Conservation (phyloP, 2,888 invertebrate genomes). For the Baronia brevicornis region DNA sequence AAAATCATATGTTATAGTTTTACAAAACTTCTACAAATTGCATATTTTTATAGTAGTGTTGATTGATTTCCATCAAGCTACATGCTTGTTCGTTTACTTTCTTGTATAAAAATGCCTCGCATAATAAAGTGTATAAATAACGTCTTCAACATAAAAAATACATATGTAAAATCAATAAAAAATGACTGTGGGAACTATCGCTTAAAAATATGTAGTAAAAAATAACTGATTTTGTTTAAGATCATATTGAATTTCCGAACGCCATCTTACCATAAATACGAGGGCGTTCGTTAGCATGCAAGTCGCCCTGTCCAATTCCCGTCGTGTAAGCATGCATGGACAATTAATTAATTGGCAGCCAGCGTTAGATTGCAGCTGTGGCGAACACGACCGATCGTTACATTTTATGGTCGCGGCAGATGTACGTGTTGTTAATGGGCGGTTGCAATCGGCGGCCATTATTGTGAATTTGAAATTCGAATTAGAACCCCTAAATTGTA, state of each 20-base stretch:
- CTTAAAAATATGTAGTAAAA: neutral
- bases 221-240: slow-evolving; percentile 17
- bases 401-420: slow-evolving; percentile 62
- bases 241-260: slow-evolving; percentile 47
- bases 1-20: too few species aligned
- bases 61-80: too few species aligned
- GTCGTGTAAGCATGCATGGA: slow-evolving; percentile 51
- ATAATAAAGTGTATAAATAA: too few species aligned
- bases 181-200: neutral
- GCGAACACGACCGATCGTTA: slow-evolving; percentile 48
- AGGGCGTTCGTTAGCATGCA: slow-evolving; percentile 43
- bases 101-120: too few species aligned
- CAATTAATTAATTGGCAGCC: slow-evolving; percentile 64
- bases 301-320: slow-evolving; percentile 58
- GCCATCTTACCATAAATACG: slow-evolving; percentile 45
- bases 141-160: too few species aligned
- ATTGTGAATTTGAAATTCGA: slow-evolving; percentile 32
- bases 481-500: slow-evolving; percentile 22
- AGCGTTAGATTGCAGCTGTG: slow-evolving; percentile 57
- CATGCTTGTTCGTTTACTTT: too few species aligned
- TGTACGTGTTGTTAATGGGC: slow-evolving; percentile 50
- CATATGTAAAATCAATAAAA: too few species aligned
- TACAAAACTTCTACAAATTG: too few species aligned
- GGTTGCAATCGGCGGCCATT: slow-evolving; percentile 30
- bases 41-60: too few species aligned